phyloP scores from a whole-genome alignment of 2,113 vertebrate genomes.

The Chelonoidis abingdonii region DNA sequence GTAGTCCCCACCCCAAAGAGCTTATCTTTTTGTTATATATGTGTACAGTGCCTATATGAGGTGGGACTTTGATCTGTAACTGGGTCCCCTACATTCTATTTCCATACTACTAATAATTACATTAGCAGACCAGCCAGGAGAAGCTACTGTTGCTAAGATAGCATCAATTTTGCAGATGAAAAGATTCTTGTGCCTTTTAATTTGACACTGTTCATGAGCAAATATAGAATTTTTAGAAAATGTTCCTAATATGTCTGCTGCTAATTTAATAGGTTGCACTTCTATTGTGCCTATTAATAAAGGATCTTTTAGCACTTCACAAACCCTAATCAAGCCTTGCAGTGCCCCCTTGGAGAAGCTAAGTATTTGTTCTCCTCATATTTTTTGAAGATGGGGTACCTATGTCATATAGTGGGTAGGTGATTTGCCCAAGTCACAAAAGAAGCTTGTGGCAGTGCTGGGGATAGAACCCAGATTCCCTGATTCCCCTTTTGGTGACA shows the following conservation, averaged over 20 bases:
- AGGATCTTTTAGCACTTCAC: neutral
- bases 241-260: neutral
- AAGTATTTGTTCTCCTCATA: neutral
- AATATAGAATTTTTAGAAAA: neutral
- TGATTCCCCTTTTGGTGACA: neutral
- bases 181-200: neutral
- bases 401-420: neutral
- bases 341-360: neutral
- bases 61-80: too few species aligned
- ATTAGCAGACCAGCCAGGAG: neutral
- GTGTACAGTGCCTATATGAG: neutral
- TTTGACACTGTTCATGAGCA: neutral
- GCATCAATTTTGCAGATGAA: neutral
- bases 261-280: neutral
- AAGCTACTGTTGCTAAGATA: neutral
- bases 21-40: neutral
- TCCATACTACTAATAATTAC: neutral
- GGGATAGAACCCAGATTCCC: neutral
- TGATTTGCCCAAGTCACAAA: neutral
- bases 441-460: neutral
- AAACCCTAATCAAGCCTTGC: neutral
- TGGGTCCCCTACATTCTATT: neutral
- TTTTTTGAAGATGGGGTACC: neutral
- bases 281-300: neutral
- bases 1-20: neutral